phyloP scores from a whole-genome alignment of 2,888 invertebrate species.

The Tholera decimalis region DNA sequence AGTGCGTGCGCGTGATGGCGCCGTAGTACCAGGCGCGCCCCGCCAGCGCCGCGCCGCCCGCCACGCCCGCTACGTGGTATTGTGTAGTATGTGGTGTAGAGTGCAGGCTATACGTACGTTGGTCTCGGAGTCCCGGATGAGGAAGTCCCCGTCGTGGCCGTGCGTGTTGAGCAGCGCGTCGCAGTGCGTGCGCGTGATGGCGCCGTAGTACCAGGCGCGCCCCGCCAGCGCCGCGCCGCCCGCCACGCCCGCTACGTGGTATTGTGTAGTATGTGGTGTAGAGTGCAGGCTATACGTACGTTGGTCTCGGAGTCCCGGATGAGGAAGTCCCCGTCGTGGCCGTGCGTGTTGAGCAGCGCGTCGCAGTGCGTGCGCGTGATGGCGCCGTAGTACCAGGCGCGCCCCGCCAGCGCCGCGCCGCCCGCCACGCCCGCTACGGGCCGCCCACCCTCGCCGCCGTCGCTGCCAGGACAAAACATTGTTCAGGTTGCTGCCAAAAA shows the following conservation, averaged over 20 bases:
- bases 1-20: constrained; percentile 98
- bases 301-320: constrained; percentile 99
- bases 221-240: too few species aligned
- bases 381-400: constrained; percentile 99
- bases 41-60: too few species aligned
- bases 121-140: too few species aligned
- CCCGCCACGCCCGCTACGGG: constrained; percentile 56
- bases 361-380: constrained; percentile 99
- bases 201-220: too few species aligned
- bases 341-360: constrained; percentile 98
- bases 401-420: constrained; percentile 91
- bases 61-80: too few species aligned
- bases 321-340: constrained; percentile 99
- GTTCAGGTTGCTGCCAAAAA: not conserved
- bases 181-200: too few species aligned
- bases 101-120: too few species aligned
- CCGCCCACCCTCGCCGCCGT: constrained; percentile 66
- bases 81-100: too few species aligned
- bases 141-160: too few species aligned
- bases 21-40: too few species aligned
- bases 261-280: constrained; percentile 97
- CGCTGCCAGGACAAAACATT: constrained; percentile 71
- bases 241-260: too few species aligned
- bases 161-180: too few species aligned
- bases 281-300: constrained; percentile 86